Conservation (phyloP, 2,888 invertebrate genomes). For the Prenolepis imparis region DNA sequence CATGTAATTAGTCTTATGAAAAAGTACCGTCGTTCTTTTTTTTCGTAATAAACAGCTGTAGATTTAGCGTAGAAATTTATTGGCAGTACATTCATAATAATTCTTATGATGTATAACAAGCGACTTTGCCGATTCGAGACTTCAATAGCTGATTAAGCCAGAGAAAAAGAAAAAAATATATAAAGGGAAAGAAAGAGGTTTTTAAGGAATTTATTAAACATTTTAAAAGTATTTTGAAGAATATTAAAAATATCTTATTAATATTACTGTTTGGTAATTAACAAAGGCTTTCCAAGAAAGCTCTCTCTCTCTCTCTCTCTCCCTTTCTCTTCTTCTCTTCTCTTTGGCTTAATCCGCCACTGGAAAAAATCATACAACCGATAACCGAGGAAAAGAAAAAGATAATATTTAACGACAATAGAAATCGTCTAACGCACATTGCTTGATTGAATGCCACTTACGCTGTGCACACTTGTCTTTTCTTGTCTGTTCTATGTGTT, state of each 20-base stretch:
- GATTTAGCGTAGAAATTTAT: neutral
- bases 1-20: neutral
- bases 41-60: neutral
- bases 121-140: conserved; percentile 30
- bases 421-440: conserved; percentile 73
- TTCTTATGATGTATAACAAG: neutral
- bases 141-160: conserved; percentile 27
- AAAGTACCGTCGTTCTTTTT: neutral
- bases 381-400: conserved; percentile 5
- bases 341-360: neutral
- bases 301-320: neutral
- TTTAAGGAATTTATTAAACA: neutral
- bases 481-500: conserved; percentile 86
- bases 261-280: neutral
- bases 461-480: conserved; percentile 84
- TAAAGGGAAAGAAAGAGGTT: neutral
- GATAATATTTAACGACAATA: conserved; percentile 21
- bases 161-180: neutral
- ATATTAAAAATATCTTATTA: neutral
- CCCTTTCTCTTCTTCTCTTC: neutral
- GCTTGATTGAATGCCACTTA: conserved; percentile 85
- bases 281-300: neutral
- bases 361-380: neutral
- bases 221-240: neutral
- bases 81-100: neutral